Evolutionary conservation across 2,113 vertebrate species (phyloP).

Genomic region (Axis porcinus): DNA sequence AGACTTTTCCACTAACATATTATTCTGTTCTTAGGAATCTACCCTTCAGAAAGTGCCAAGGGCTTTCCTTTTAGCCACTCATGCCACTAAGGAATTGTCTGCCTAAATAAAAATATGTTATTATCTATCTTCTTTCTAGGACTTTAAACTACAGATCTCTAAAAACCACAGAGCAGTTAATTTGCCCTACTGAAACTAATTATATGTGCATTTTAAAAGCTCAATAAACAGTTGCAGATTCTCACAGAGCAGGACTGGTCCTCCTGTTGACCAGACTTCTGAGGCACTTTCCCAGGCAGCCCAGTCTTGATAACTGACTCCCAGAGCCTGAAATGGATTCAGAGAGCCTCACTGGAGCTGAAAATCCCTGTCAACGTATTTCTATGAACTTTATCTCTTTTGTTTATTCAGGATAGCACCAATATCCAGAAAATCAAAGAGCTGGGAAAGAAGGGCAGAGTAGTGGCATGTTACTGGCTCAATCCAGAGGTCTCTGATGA

Average conservation of each 20-base stretch:
- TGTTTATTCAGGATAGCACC: background rate
- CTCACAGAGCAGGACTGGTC: background rate
- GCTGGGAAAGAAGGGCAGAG: constrained; percentile 5
- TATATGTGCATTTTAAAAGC: background rate
- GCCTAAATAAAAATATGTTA: background rate
- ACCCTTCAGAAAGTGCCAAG: background rate
- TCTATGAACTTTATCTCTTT: constrained; percentile 48
- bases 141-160: background rate
- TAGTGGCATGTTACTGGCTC: background rate
- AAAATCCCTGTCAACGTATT: background rate
- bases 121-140: background rate
- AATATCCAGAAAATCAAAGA: constrained; percentile 26
- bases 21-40: background rate
- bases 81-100: background rate
- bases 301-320: background rate
- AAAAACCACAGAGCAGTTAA: background rate
- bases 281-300: background rate
- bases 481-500: background rate
- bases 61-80: background rate
- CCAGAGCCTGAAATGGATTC: background rate
- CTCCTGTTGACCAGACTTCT: background rate
- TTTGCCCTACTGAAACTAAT: background rate
- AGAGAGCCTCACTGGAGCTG: background rate
- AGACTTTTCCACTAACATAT: background rate
- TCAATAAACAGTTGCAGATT: background rate